Base-by-base conservation (phyloP, 2,797 vertebrate genomes). In the Sebastolobus altivelis region DNA sequence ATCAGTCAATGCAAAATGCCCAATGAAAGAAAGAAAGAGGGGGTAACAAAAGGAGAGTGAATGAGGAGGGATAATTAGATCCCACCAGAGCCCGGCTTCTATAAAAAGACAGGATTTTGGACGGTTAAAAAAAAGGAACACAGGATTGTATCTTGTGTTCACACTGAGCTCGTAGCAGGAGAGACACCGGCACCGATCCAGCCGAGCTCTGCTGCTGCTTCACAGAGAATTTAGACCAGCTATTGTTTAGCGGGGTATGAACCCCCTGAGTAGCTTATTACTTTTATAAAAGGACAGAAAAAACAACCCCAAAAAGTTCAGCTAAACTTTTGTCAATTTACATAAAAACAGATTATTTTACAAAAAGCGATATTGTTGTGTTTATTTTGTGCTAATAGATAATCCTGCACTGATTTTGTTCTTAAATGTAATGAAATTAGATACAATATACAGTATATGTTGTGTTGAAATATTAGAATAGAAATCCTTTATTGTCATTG, bases 31-130 rank as follows among this genome's bases (percentile, higher is more conserved):
- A 40, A 29, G 40, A 37, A 31, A 35, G 52, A 25, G 16, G 35
- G 35, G 55, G 10, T 4, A 11, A 43, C 63, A 46, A 66, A 40
- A 72, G 65, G 65, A 27, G 38, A 1, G 54, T 67, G 65, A 88
- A 80, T 27, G 75, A 72, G 68, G 70, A 66, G 54, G 0, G 62
- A 72, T 75, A 60, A 91, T 92, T 76, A 87, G 38, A 75, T 75
- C 73, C 71, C 69, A 65, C 63, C 63, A 58, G 70, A 40, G 46
- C 72, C n/a, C 2, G 22, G 25, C 2, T 20, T 68, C 68, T 75
- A 62, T 86, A 61, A 80, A 86, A 84, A 78, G 66, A 72, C 60
- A 46, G 22, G 86, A 85, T 83, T 83, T 83, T 85, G 37, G 46
- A 31, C 35, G 52, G 70, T 72, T 49, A 20, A 66, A 71, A 66